phyloP scores from a whole-genome alignment of 2,113 vertebrate genomes.

The Phrynosoma blainvillii region DNA sequence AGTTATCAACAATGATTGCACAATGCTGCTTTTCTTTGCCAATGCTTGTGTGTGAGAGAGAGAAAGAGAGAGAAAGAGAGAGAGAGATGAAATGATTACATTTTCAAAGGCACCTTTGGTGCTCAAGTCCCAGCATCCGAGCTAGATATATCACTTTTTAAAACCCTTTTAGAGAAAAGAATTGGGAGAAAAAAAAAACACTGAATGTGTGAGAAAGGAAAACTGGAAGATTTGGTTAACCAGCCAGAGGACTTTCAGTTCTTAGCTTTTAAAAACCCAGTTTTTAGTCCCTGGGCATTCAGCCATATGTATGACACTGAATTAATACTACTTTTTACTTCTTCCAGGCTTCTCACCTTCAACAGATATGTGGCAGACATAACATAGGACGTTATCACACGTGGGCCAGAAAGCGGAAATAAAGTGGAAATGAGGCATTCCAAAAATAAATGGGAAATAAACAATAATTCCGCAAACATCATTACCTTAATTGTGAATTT shows the following conservation, averaged over 20 bases:
- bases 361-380: not conserved
- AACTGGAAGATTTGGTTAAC: not conserved
- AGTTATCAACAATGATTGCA: conserved; percentile 45
- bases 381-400: too few relatives aligned
- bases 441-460: too few relatives aligned
- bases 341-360: not conserved
- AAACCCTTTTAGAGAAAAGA: not conserved
- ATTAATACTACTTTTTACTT: not conserved
- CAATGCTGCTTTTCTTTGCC: conserved; percentile 34
- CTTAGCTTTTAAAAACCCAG: not conserved
- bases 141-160: conserved; percentile 23
- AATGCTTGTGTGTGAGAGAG: not conserved
- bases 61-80: not conserved
- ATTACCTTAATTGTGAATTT: too few relatives aligned
- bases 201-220: not conserved
- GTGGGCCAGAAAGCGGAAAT: too few relatives aligned
- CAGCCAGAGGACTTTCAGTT: not conserved
- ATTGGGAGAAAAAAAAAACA: not conserved
- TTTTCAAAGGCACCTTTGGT: not conserved
- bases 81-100: not conserved
- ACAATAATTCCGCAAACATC: too few relatives aligned
- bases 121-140: not conserved
- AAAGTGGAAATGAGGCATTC: too few relatives aligned
- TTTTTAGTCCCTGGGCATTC: not conserved
- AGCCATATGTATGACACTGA: not conserved